These are phyloP conservation scores for Microtus oregoni DNA, from an alignment of 2,113 vertebrate species.

Conservation along the genomic window DNA sequence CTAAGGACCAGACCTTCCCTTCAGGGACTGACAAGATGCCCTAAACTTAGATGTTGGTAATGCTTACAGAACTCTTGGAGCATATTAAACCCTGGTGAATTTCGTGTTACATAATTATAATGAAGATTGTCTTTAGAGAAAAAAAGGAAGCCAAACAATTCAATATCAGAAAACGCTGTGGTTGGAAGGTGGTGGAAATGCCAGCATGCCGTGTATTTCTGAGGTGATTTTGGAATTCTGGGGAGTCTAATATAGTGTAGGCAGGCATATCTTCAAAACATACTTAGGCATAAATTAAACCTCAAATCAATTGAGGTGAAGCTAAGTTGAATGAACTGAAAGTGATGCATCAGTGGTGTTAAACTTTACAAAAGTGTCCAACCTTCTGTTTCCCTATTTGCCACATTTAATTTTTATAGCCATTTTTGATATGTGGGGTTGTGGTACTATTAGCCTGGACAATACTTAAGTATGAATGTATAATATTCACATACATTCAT, in stretches of 20 bases:
- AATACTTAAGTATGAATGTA: conserved; percentile 21
- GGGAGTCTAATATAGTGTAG: conserved; percentile 17
- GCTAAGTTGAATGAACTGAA: conserved; percentile 17
- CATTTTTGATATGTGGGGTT: not conserved
- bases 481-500: not conserved
- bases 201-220: not conserved
- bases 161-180: not conserved
- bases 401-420: conserved; percentile 25
- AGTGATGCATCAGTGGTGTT: conserved; percentile 33
- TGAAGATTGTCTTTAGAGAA: not conserved
- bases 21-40: not conserved
- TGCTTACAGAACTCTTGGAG: not conserved
- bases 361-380: conserved; percentile 21
- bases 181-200: not conserved
- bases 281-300: not conserved
- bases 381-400: not conserved
- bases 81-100: not conserved
- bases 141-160: not conserved
- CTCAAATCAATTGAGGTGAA: conserved; percentile 13
- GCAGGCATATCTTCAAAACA: conserved; percentile 1
- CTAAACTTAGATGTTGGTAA: not conserved
- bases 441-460: not conserved
- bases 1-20: not conserved
- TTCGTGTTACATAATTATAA: not conserved
- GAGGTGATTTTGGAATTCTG: not conserved